These are phyloP conservation scores for Watersipora subatra DNA, from an alignment of 1,140 invertebrate genomes.

Conservation along the genomic window DNA sequence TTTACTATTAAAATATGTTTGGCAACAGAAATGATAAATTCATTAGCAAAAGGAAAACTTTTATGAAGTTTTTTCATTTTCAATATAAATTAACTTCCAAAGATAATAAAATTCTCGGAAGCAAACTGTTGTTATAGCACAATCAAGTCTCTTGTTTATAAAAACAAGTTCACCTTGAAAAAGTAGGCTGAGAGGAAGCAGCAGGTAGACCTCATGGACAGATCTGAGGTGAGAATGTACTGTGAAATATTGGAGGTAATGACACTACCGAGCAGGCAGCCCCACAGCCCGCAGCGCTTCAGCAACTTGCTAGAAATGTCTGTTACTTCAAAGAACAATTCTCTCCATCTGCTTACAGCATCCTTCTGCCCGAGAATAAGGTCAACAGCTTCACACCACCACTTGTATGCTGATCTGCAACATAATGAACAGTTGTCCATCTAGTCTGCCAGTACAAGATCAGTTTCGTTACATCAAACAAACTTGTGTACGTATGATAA, in stretches of 20 bases:
- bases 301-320: conserved; percentile 25
- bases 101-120: too few species aligned
- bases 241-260: conserved; percentile 38
- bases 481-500: too few species aligned
- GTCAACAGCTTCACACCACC: conserved; percentile 30
- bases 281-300: conserved; percentile 36
- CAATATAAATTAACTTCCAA: too few species aligned
- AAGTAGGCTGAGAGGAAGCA: conserved; percentile 35
- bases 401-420: conserved; percentile 26
- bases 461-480: background rate
- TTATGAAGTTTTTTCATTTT: too few species aligned
- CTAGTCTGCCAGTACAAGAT: background rate
- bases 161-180: conserved; percentile 27
- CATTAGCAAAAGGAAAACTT: too few species aligned
- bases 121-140: too few species aligned
- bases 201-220: conserved; percentile 28
- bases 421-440: background rate
- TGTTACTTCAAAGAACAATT: conserved; percentile 11
- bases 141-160: background rate
- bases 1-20: too few species aligned
- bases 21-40: too few species aligned
- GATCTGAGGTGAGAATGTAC: conserved; percentile 33
- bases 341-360: conserved; percentile 24
- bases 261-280: conserved; percentile 33
- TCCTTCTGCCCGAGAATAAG: conserved; percentile 22